These are phyloP conservation scores for Dreissena rostriformis DNA, from an alignment of 1,140 invertebrate species.

Conservation along the genomic window DNA sequence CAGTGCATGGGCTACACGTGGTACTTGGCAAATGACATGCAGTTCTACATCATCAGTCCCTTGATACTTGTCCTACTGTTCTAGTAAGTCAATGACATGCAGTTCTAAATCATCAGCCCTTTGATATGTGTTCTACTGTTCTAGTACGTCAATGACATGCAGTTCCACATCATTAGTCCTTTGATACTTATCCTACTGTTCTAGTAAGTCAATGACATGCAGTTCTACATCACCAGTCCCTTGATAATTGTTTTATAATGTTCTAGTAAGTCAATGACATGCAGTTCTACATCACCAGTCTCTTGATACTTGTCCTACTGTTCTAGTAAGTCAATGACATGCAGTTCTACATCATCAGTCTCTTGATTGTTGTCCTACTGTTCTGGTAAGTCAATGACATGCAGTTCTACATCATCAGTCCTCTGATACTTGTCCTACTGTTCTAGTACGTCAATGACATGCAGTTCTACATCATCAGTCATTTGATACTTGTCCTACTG, in stretches of 20 bases:
- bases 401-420: constrained; percentile 87
- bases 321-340: constrained; percentile 87
- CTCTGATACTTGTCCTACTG: constrained; percentile 84
- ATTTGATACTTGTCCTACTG: constrained; percentile 83
- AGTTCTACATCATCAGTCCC: constrained; percentile 87
- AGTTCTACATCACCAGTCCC: constrained; percentile 87
- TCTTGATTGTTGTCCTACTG: constrained; percentile 83
- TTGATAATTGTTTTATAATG: constrained; percentile 83
- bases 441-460: constrained; percentile 86
- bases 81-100: constrained; percentile 62
- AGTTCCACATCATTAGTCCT: constrained; percentile 87
- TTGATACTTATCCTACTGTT: constrained; percentile 83
- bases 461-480: constrained; percentile 87
- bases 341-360: constrained; percentile 87
- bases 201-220: constrained; percentile 87
- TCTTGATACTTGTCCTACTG: constrained; percentile 83
- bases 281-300: constrained; percentile 87
- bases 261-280: constrained; percentile 87
- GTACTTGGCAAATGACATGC: constrained; percentile 92
- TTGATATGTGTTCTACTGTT: background rate
- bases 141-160: constrained; percentile 86
- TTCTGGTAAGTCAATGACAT: constrained; percentile 86
- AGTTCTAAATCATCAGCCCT: background rate
- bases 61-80: constrained; percentile 83
- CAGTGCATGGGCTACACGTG: constrained; percentile 88